These are phyloP conservation scores for Drosophila suzukii DNA, from an alignment of 1,140 invertebrate species.

Conservation along the genomic window DNA sequence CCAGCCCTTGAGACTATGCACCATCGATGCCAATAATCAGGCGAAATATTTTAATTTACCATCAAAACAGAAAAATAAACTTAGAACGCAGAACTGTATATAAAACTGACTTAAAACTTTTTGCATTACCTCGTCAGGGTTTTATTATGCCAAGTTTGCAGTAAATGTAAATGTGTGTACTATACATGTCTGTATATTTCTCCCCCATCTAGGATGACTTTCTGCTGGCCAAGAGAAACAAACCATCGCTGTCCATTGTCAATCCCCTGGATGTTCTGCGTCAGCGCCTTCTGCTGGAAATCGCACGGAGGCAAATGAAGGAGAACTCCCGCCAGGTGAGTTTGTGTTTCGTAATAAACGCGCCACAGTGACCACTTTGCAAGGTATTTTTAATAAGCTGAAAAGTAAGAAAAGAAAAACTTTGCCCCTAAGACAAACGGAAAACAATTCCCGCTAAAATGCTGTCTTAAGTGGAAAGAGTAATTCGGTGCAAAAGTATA, in stretches of 20 bases:
- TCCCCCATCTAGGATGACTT: constrained; percentile 38
- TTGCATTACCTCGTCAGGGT: constrained; percentile 31
- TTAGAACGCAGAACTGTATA: constrained; percentile 17
- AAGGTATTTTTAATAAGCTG: constrained; percentile 74
- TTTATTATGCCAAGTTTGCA: constrained; percentile 31
- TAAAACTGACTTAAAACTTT: constrained; percentile 39
- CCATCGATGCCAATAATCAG: constrained; percentile 6
- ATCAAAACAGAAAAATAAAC: constrained; percentile 14
- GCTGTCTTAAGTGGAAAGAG: constrained; percentile 28
- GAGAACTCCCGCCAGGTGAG: constrained; percentile 87
- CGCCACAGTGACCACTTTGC: constrained; percentile 36
- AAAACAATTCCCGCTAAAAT: constrained; percentile 42
- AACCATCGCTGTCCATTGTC: constrained; percentile 90
- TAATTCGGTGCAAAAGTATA: constrained; percentile 31
- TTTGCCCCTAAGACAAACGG: constrained; percentile 56
- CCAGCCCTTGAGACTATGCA: not conserved
- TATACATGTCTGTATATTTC: constrained; percentile 16
- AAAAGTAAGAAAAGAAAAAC: constrained; percentile 48
- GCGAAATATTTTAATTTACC: constrained; percentile 14
- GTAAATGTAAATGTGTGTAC: constrained; percentile 33
- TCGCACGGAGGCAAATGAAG: constrained; percentile 90
- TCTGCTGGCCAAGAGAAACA: constrained; percentile 85
- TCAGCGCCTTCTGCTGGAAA: constrained; percentile 89
- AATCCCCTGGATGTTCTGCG: constrained; percentile 91
- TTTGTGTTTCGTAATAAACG: constrained; percentile 10